A percentile compares a stretch with the other conserved stretches of the same genome.
Evolutionary conservation across 30 jellyfish, hydroid and myxozoan genomes (phyloP).

Genomic region (Aurelia sp.): DNA sequence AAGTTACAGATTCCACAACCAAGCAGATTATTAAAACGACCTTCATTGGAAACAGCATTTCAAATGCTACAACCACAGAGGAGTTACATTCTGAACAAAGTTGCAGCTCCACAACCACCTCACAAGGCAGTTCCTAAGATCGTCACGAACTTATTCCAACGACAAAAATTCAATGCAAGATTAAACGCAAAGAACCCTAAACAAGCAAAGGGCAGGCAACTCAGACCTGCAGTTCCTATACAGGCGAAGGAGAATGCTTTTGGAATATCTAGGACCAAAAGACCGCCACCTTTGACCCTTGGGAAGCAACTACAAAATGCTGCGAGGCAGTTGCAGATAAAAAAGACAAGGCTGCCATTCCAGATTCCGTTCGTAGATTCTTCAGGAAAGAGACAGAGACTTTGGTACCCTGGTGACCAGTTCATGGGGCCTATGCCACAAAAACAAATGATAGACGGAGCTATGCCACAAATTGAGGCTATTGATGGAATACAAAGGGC

Average conservation of each 20-base stretch:
- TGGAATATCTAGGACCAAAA: neutral
- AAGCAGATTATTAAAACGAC: neutral
- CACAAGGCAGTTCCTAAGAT: too few relatives aligned
- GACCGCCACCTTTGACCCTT: neutral
- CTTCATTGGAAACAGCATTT: slow-evolving; percentile 45
- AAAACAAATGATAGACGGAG: neutral
- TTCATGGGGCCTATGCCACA: neutral
- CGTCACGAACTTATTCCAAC: too few relatives aligned
- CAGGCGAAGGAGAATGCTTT: neutral
- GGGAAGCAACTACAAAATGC: neutral
- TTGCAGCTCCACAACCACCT: too few relatives aligned
- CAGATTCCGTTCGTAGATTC: neutral
- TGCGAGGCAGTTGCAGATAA: neutral
- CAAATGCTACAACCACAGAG: slow-evolving; percentile 34
- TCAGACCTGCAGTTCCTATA: too few relatives aligned
- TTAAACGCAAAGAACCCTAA: too few relatives aligned
- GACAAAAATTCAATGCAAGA: too few relatives aligned
- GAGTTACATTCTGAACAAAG: too few relatives aligned
- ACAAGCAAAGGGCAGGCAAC: too few relatives aligned
- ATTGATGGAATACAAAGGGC: slow-evolving; percentile 32
- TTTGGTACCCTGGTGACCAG: slow-evolving; percentile 71
- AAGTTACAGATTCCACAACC: too few relatives aligned
- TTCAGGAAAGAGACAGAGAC: slow-evolving; percentile 49
- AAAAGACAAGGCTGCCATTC: neutral
- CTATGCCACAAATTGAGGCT: neutral